These are phyloP conservation scores for Tenualosa thibaudeaui DNA, from an alignment of 2,797 vertebrate species.

Conservation along the genomic window DNA sequence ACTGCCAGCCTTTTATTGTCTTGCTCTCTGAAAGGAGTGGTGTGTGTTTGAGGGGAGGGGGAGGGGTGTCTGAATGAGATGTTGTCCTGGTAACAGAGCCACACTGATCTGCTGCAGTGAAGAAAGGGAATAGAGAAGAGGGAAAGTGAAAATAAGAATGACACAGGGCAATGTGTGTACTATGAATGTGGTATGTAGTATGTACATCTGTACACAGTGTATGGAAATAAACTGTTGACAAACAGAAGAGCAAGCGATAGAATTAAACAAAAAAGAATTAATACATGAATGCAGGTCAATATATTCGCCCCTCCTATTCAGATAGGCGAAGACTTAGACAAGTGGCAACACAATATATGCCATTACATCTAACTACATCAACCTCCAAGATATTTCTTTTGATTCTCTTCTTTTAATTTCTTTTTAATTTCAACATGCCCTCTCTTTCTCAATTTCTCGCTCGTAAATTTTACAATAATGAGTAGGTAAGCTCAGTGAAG, in stretches of 20 bases:
- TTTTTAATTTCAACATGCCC: not conserved
- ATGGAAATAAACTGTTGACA: not conserved
- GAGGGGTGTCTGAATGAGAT: slow-evolving; percentile 68
- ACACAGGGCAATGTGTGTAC: not conserved
- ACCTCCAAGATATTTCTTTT: not conserved
- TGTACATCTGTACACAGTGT: not conserved
- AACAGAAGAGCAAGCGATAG: not conserved
- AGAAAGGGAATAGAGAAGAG: slow-evolving; percentile 57
- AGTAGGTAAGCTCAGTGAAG: too few relatives aligned
- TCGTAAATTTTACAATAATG: not conserved
- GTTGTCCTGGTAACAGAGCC: slow-evolving; percentile 85
- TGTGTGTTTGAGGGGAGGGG: slow-evolving; percentile 42
- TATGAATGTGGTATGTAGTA: slow-evolving; percentile 8
- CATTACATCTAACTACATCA: too few relatives aligned
- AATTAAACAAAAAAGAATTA: too few relatives aligned
- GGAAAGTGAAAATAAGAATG: slow-evolving; percentile 21
- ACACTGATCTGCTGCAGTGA: slow-evolving; percentile 82
- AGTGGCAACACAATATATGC: not conserved
- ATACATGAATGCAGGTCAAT: too few relatives aligned
- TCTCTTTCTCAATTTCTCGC: not conserved
- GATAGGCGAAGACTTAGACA: not conserved
- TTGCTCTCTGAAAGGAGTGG: slow-evolving; percentile 53
- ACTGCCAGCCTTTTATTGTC: slow-evolving; percentile 63
- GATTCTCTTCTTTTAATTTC: too few relatives aligned
- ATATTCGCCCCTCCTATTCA: not conserved